Conservation (phyloP, 1,140 invertebrate species). For the Heliconius nattereri region DNA sequence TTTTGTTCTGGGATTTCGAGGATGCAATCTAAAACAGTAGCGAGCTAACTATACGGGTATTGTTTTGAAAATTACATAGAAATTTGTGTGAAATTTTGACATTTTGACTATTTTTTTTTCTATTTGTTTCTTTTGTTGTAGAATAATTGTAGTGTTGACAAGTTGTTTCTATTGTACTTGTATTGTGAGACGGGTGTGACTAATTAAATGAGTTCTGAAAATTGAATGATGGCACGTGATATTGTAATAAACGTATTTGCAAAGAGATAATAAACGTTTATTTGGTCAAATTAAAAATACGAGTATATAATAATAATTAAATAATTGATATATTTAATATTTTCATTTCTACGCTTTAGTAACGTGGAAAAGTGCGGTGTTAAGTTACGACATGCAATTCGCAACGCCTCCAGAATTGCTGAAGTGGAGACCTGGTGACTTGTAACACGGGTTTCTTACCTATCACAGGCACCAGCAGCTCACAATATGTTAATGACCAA, state of each 20-base stretch:
- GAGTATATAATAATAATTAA: too few relatives aligned
- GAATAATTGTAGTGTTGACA: slow-evolving; percentile 8
- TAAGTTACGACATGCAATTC: too few relatives aligned
- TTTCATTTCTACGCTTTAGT: too few relatives aligned
- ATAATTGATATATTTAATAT: too few relatives aligned
- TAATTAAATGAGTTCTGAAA: background rate
- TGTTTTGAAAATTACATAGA: slow-evolving; percentile 16
- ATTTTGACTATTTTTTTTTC: background rate
- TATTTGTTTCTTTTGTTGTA: background rate
- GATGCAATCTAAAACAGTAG: slow-evolving; percentile 31
- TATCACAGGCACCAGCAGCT: too few relatives aligned
- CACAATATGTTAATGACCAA: too few relatives aligned
- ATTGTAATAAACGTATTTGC: background rate
- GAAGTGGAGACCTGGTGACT: too few relatives aligned
- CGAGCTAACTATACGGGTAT: slow-evolving; percentile 11
- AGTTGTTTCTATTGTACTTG: background rate
- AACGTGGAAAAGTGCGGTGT: too few relatives aligned
- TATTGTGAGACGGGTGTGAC: background rate
- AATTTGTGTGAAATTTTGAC: slow-evolving; percentile 31
- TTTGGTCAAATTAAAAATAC: too few relatives aligned
- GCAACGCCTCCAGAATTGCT: too few relatives aligned
- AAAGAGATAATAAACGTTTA: too few relatives aligned
- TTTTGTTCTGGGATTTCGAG: slow-evolving; percentile 33
- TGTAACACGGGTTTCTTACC: too few relatives aligned
- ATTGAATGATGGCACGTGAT: slow-evolving; percentile 3